Conservation (phyloP, 2,113 vertebrate genomes). For the Pantherophis guttatus region DNA sequence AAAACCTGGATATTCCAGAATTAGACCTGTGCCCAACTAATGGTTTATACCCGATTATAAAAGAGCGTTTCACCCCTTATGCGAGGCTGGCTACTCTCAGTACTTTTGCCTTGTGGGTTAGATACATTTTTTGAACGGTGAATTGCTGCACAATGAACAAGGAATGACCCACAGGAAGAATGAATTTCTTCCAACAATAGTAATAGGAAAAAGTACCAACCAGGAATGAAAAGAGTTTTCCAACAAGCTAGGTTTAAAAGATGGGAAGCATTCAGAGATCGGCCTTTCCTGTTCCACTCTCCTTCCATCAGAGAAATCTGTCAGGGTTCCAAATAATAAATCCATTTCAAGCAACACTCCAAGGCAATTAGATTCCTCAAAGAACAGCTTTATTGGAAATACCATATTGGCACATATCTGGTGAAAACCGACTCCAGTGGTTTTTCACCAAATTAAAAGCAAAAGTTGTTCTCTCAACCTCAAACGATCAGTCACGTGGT, state of each 20-base stretch:
- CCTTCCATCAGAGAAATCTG: neutral
- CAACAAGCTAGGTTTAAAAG: neutral
- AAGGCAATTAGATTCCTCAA: too few relatives aligned
- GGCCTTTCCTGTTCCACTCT: neutral
- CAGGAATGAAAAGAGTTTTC: neutral
- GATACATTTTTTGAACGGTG: neutral
- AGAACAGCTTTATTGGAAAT: too few relatives aligned
- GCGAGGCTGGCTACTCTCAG: neutral
- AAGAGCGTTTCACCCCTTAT: neutral
- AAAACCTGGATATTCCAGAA: neutral
- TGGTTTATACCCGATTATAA: neutral
- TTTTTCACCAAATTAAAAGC: too few relatives aligned
- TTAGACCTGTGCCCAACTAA: neutral
- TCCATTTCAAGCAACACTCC: too few relatives aligned
- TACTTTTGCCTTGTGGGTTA: too few relatives aligned
- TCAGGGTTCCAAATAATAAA: too few relatives aligned
- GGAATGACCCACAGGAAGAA: neutral
- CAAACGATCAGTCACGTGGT: too few relatives aligned
- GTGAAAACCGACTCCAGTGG: too few relatives aligned
- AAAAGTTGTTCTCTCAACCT: too few relatives aligned
- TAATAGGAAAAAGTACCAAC: neutral
- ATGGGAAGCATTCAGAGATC: neutral
- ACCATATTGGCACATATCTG: too few relatives aligned
- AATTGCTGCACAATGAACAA: neutral
- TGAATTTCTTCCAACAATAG: neutral